Evolutionary conservation across 2,888 invertebrate species (phyloP), one percentile per base, ranked within the genome.

Genomic region (Anagyrus pseudococci): DNA sequence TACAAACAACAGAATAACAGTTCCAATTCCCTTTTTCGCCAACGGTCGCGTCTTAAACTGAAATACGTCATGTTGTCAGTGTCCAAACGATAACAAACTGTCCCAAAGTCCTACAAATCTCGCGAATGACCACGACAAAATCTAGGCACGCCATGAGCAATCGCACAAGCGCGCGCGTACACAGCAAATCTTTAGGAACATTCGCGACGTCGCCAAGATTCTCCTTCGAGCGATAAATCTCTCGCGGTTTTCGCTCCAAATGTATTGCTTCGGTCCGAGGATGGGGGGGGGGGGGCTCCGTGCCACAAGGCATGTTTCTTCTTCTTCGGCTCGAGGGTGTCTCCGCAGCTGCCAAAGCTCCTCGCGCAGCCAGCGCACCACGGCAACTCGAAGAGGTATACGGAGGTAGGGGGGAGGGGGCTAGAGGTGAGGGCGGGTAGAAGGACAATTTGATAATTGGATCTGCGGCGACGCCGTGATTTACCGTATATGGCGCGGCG

Each of bases 371-470:
- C 33, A 8, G 8, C 10, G 33, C 8, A 37, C 33, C 33, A 37
- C 33, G 4, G 13, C 2, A 15, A 4, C 13, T 37, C 10, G 15
- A 15, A 37, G 10, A 29, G 29, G 29, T 4, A 29, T 4, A 29
- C 29, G 29, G 10, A 29, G 29, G 33, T 2, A 37, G 33, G 8
- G 33, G n/a, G n/a, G n/a, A n/a, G n/a, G n/a, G n/a, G n/a, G n/a
- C n/a, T n/a, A n/a, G n/a, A n/a, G n/a, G n/a, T n/a, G n/a, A n/a
- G n/a, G n/a, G n/a, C n/a, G n/a, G n/a, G n/a, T n/a, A n/a, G n/a
- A n/a, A n/a, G 78, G 77, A 77, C 78, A 77, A 78, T 78, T 78
- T 77, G 77, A 76, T 78, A 78, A 78, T 78, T 78, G 77, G 75
- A 78, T 78, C 73, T 73, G 73, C 70, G 75, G 75, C 72, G 70